Evolutionary conservation across 2,888 invertebrate species (phyloP).

Genomic region (Elaeidobius kamerunicus): DNA sequence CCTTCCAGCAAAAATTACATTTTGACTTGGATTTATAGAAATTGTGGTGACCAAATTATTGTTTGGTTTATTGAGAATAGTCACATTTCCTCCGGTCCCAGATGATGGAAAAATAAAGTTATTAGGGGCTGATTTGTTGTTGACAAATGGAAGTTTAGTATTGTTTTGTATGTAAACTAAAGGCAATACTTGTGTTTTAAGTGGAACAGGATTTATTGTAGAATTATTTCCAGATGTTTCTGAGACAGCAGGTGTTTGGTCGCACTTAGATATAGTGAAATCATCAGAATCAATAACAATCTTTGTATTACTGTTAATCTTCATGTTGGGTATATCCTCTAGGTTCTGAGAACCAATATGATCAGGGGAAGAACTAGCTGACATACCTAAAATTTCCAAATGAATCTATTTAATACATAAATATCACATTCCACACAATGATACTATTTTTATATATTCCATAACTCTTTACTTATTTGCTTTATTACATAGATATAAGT

Average conservation of each 20-base stretch:
- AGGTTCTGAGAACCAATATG: constrained; percentile 30
- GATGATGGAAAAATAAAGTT: constrained; percentile 34
- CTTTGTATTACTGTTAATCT: constrained; percentile 33
- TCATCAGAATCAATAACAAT: constrained; percentile 37
- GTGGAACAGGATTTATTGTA: constrained; percentile 34
- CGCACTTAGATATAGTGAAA: constrained; percentile 37
- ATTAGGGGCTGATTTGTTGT: constrained; percentile 29
- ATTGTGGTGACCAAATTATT: constrained; percentile 29
- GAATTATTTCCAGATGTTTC: constrained; percentile 30
- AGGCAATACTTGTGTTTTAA: constrained; percentile 52
- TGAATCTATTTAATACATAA: no score
- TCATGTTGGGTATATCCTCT: constrained; percentile 11
- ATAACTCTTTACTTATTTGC: no score
- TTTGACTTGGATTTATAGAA: constrained; percentile 34
- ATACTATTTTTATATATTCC: no score
- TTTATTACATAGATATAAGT: no score
- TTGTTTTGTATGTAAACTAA: constrained; percentile 60
- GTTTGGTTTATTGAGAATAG: constrained; percentile 35
- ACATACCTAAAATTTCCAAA: no score
- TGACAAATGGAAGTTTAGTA: constrained; percentile 38
- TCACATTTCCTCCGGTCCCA: constrained; percentile 39
- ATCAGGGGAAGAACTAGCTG: constrained; percentile 36
- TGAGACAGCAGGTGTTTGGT: constrained; percentile 28
- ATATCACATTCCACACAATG: no score
- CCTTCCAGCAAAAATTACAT: constrained; percentile 42